phyloP scores from a whole-genome alignment of 2,888 invertebrate species.

The Caenorhabditis auriculariae region DNA sequence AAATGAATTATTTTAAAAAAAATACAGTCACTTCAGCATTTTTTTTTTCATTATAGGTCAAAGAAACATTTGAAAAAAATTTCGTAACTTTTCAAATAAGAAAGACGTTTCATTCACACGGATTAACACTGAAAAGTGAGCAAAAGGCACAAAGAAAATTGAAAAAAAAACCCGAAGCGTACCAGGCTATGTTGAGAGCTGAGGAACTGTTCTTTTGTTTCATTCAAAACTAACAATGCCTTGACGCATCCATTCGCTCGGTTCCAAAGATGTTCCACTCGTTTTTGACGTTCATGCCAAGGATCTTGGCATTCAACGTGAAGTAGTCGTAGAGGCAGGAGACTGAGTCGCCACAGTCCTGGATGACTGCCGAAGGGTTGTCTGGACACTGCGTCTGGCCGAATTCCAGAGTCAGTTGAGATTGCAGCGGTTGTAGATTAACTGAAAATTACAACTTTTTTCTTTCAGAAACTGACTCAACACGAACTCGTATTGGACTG shows the following conservation, averaged over 20 bases:
- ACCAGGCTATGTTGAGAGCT: too few relatives aligned
- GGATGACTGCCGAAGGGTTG: constrained; percentile 53
- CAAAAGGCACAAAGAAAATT: too few relatives aligned
- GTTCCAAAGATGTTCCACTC: constrained; percentile 46
- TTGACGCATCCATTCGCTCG: constrained; percentile 51
- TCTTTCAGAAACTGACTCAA: neutral
- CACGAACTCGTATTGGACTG: constrained; percentile 25
- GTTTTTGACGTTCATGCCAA: constrained; percentile 37
- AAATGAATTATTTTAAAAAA: too few relatives aligned
- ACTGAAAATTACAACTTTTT: constrained; percentile 35
- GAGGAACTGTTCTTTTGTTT: neutral
- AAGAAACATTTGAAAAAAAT: too few relatives aligned
- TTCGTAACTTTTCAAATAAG: neutral
- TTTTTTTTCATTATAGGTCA: too few relatives aligned
- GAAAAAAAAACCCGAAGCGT: too few relatives aligned
- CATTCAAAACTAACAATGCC: constrained; percentile 50
- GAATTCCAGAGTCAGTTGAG: constrained; percentile 44
- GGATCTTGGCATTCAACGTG: constrained; percentile 53
- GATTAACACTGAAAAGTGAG: too few relatives aligned
- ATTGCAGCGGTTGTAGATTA: constrained; percentile 53
- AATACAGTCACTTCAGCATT: too few relatives aligned
- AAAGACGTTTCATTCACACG: neutral
- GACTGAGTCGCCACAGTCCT: constrained; percentile 47
- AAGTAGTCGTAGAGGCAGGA: constrained; percentile 52
- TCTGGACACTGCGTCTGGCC: constrained; percentile 58